Evolutionary conservation across 2,113 vertebrate genomes (phyloP), one percentile per base, ranked within the genome.

Genomic region (Willisornis vidua): DNA sequence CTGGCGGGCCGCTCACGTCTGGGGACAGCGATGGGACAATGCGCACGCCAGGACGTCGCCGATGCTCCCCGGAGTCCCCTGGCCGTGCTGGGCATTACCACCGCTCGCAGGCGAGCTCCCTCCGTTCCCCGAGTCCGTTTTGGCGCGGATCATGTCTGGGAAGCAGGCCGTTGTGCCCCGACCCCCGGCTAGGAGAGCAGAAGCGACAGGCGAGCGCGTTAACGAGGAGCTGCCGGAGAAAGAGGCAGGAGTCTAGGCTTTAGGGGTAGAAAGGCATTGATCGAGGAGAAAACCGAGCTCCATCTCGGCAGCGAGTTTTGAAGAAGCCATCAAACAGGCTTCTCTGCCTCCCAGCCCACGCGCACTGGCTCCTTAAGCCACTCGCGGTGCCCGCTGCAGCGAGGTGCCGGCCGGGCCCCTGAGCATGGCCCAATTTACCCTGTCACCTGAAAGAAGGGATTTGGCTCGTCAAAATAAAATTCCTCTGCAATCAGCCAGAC

Each of bases 381-480:
- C 5, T 20, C 15, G 23, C 2, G 19, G 2, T 17, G 2, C 26
- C 59, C 25, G 7, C 54, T 23, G 55, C 57, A 61, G 22, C 3
- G 33, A 54, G 35, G 10, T 39, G 68, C 73, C 16, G 10, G n/a
- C 29, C 33, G 55, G 63, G 26, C 46, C 45, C 33, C 54, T 2
- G 29, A 37, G 52, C 72, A n/a, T 3, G 10, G 45, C 6, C 66
- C 23, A 13, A 57, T 37, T 66, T 63, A 45, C 54, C 22, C 35
- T 20, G 39, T 55, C 95, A 77, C 94, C 93, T 67, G 87, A 92
- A 91, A 71, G 67, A 43, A 86, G 31, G 68, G 65, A 43, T 85
- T 81, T 81, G 49, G 68, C 57, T 86, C 4, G 1, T 84, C 61
- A 25, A 93, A 93, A 95, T 88, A 28, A 84, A 90, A 94, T 96